Conservation (phyloP, 1,140 invertebrate genomes). For the Drosophila nasuta region DNA sequence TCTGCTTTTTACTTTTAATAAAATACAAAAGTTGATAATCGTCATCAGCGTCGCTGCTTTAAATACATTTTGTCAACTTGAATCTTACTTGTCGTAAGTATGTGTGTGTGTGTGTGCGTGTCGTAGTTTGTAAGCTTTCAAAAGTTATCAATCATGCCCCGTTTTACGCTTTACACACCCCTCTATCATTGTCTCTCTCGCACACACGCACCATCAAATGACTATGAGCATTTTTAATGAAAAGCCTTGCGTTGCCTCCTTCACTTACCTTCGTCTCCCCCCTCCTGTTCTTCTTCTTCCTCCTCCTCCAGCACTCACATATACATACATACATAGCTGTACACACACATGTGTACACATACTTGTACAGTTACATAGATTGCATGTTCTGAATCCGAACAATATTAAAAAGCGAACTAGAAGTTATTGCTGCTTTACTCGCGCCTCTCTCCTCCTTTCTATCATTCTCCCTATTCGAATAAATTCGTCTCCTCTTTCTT, state of each 20-base stretch:
- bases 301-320: not conserved
- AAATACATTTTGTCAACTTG: slow-evolving; percentile 6
- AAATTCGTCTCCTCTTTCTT: not conserved
- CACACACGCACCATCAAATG: slow-evolving; percentile 57
- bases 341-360: not conserved
- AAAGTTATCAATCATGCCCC: slow-evolving; percentile 43
- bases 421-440: slow-evolving; percentile 61
- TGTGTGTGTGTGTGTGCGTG: not conserved
- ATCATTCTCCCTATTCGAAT: not conserved
- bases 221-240: slow-evolving; percentile 75
- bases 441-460: not conserved
- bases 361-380: not conserved
- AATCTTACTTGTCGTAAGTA: not conserved
- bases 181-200: not conserved
- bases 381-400: slow-evolving; percentile 49
- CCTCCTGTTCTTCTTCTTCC: too few relatives aligned
- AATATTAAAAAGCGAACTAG: slow-evolving; percentile 80
- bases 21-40: too few relatives aligned
- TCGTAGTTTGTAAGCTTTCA: slow-evolving; percentile 11
- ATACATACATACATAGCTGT: not conserved
- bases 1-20: too few relatives aligned
- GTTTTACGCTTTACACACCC: slow-evolving; percentile 11
- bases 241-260: slow-evolving; percentile 44
- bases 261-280: not conserved
- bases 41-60: not conserved